Conservation (phyloP, 2,113 vertebrate species). For the Manacus vitellinus region DNA sequence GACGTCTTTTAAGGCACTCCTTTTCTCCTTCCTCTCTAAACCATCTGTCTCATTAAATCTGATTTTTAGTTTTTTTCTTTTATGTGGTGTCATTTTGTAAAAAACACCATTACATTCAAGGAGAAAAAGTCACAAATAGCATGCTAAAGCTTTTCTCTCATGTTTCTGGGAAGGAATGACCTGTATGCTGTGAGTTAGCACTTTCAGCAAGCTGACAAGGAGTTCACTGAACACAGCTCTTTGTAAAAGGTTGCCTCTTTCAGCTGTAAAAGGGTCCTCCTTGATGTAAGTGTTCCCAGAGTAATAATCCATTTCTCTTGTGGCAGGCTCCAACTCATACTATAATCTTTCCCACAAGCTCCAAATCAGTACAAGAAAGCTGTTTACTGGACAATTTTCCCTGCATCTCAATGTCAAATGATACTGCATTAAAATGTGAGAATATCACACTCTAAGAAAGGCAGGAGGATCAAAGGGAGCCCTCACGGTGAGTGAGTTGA, state of each 20-base stretch:
- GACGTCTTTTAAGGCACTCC: background rate
- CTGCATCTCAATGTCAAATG: constrained; percentile 21
- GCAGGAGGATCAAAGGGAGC: constrained; percentile 21
- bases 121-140: background rate
- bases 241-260: constrained; percentile 28
- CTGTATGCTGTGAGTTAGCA: constrained; percentile 43
- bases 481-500: constrained; percentile 11
- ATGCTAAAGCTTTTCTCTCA: background rate
- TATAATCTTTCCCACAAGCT: constrained; percentile 47
- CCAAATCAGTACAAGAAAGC: constrained; percentile 19
- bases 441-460: background rate
- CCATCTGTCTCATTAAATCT: background rate
- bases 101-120: background rate
- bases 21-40: background rate
- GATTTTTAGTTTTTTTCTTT: background rate
- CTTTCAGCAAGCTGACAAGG: constrained; percentile 45
- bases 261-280: background rate
- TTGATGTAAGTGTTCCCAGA: constrained; percentile 33
- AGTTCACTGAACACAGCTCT: constrained; percentile 17
- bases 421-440: constrained; percentile 5
- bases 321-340: background rate
- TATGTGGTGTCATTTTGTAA: background rate
- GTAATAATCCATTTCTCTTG: constrained; percentile 20
- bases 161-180: constrained; percentile 18
- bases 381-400: constrained; percentile 2